Evolutionary conservation across 92 coral and sea anemone genomes (phyloP).

Genomic region (Meandrina meandrites): DNA sequence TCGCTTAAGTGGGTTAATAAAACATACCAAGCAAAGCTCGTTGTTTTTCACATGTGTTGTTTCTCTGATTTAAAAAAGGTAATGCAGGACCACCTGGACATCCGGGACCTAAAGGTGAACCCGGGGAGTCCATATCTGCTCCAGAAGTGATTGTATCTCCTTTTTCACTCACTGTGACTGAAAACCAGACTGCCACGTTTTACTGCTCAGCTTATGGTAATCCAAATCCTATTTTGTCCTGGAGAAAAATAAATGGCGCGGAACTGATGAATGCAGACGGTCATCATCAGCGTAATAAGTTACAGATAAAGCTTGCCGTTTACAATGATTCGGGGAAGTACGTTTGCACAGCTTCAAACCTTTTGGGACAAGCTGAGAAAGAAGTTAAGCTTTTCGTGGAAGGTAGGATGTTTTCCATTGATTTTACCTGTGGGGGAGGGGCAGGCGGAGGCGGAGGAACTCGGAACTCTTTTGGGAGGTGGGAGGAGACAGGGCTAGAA

Average conservation of each 20-base stretch:
- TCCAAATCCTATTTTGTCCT: background rate
- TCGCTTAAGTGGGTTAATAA: too few species aligned
- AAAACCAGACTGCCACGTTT: background rate
- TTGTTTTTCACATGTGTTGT: background rate
- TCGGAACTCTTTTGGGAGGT: too few species aligned
- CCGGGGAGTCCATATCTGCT: background rate
- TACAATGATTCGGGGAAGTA: slow-evolving; percentile 3
- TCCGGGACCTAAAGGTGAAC: slow-evolving; percentile 5
- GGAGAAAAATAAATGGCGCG: background rate
- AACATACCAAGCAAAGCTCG: too few species aligned
- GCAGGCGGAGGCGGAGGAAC: background rate
- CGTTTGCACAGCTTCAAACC: background rate
- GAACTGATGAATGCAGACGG: background rate
- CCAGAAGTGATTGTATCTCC: background rate
- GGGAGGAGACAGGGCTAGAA: too few species aligned
- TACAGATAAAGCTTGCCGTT: background rate
- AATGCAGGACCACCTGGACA: slow-evolving; percentile 20
- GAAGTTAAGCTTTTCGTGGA: background rate
- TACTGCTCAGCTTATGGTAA: background rate
- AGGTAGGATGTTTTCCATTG: background rate
- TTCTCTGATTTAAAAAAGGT: background rate
- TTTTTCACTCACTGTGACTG: background rate
- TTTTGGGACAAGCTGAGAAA: background rate
- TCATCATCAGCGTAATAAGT: background rate
- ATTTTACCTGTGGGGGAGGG: background rate